Evolutionary conservation across 2,113 vertebrate species (phyloP).

Genomic region (Toxostoma redivivum): DNA sequence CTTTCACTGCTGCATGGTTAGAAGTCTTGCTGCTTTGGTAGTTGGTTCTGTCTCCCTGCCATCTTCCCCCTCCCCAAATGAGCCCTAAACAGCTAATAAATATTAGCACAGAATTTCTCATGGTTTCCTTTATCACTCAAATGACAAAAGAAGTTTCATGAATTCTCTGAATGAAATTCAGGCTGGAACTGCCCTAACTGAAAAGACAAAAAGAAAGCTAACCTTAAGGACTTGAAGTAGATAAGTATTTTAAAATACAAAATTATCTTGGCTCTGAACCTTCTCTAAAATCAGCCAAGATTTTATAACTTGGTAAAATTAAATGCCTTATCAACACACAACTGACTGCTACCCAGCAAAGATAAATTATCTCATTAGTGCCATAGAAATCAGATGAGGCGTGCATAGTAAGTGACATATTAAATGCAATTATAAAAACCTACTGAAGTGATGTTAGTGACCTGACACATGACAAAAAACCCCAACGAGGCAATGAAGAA

Average conservation of each 20-base stretch:
- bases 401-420: slow-evolving; percentile 43
- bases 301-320: slow-evolving; percentile 27
- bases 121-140: neutral
- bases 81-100: neutral
- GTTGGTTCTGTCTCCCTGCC: neutral
- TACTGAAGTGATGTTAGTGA: slow-evolving; percentile 51
- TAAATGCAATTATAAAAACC: slow-evolving; percentile 61
- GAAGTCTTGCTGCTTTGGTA: neutral
- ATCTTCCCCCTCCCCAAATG: neutral
- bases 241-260: slow-evolving; percentile 4
- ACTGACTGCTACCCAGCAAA: slow-evolving; percentile 37
- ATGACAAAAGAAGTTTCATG: neutral
- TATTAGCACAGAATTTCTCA: neutral
- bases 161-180: neutral
- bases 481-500: neutral
- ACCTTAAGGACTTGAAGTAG: neutral
- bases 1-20: neutral
- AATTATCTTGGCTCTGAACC: neutral
- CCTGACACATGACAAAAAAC: slow-evolving; percentile 28
- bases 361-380: slow-evolving; percentile 52
- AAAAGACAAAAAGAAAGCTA: neutral
- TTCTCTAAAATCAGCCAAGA: slow-evolving; percentile 11
- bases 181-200: neutral
- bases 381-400: slow-evolving; percentile 51
- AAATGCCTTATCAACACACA: slow-evolving; percentile 33